phyloP scores from a whole-genome alignment of 2,888 invertebrate species.

The Arctia plantaginis region DNA sequence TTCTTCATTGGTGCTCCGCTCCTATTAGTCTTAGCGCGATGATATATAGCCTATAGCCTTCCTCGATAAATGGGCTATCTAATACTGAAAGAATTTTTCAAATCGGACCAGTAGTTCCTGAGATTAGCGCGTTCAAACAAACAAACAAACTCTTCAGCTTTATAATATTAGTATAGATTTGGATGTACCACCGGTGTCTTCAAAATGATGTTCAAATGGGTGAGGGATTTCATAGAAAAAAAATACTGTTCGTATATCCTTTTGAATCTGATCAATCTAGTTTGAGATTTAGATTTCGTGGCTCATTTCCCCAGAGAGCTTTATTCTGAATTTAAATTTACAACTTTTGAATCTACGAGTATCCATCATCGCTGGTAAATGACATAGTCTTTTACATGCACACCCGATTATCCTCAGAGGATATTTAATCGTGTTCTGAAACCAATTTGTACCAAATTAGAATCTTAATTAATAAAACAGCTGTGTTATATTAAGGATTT shows the following conservation, averaged over 20 bases:
- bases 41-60: no score
- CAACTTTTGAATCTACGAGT: background rate
- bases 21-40: no score
- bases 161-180: no score
- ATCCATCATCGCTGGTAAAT: background rate
- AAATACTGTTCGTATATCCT: background rate
- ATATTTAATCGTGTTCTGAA: slow-evolving; percentile 5
- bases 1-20: no score
- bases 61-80: no score
- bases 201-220: no score
- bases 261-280: background rate
- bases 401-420: background rate
- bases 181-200: no score
- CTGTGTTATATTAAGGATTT: background rate
- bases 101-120: no score
- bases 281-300: background rate
- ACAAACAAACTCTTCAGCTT: no score
- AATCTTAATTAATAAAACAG: background rate
- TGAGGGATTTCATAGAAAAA: no score
- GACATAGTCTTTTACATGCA: background rate
- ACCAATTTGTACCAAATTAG: background rate
- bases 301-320: background rate
- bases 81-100: no score
- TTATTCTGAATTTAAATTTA: background rate
- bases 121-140: no score